These are phyloP conservation scores for Sphaeridia pumilis DNA, from an alignment of 2,888 invertebrate species.

Conservation along the genomic window DNA sequence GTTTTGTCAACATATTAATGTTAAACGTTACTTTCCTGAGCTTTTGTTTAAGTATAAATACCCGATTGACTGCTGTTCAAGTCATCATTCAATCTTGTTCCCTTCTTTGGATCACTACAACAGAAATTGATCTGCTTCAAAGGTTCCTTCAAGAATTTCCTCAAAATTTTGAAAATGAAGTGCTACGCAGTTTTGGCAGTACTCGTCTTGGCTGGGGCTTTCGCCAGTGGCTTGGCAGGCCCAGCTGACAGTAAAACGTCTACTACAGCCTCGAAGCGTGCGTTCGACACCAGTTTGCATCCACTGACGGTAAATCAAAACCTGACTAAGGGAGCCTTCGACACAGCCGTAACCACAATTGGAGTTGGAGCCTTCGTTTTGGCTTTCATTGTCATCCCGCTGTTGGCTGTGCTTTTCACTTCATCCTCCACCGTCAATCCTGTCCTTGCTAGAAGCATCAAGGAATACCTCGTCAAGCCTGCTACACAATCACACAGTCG, in stretches of 20 bases:
- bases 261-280: neutral
- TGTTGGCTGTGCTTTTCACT: slow-evolving; percentile 12
- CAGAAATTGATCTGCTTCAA: no score
- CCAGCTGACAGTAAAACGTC: neutral
- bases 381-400: slow-evolving; percentile 9
- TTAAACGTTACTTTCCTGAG: no score
- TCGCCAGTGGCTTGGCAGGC: neutral
- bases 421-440: neutral
- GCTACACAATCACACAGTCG: slow-evolving; percentile 6
- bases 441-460: slow-evolving; percentile 1
- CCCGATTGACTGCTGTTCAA: no score
- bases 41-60: no score
- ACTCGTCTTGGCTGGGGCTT: neutral
- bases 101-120: no score
- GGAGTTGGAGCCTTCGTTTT: slow-evolving; percentile 11
- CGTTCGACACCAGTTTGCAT: neutral
- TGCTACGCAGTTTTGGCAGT: neutral
- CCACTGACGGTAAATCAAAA: neutral
- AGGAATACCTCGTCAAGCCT: neutral
- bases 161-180: neutral
- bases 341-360: slow-evolving; percentile 5
- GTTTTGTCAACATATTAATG: no score
- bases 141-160: no score
- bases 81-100: no score
- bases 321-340: slow-evolving; percentile 8